Evolutionary conservation across 2,888 invertebrate species (phyloP).

Genomic region (Cyaniris semiargus): DNA sequence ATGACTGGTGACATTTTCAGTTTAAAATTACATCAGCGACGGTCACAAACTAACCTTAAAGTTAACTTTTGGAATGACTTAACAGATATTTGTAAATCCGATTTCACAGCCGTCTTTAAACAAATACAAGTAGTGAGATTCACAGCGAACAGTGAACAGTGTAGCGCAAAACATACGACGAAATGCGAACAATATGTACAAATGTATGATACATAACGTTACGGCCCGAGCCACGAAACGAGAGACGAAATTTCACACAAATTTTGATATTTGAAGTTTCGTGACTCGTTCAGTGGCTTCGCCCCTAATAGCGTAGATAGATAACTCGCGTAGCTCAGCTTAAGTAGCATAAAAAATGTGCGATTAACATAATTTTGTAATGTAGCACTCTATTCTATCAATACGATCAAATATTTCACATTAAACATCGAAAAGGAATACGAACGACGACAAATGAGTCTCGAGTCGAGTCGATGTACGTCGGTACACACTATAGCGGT

Average conservation of each 20-base stretch:
- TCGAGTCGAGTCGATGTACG: constrained; percentile 38
- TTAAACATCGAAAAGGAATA: constrained; percentile 2
- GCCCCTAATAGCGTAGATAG: too few relatives aligned
- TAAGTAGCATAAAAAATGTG: neutral
- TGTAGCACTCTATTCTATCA: neutral
- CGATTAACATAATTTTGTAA: neutral
- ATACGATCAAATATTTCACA: neutral
- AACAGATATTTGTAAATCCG: constrained; percentile 28
- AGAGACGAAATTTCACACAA: neutral
- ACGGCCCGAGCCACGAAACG: neutral
- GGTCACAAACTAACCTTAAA: constrained; percentile 12
- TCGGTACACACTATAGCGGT: constrained; percentile 50
- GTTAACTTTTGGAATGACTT: constrained; percentile 14
- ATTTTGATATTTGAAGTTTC: neutral
- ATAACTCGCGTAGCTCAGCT: neutral
- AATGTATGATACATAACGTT: constrained; percentile 12
- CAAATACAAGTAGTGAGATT: constrained; percentile 27
- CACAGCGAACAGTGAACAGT: neutral
- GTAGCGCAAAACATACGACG: neutral
- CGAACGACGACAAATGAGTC: neutral
- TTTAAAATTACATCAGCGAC: neutral
- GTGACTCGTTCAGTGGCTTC: neutral
- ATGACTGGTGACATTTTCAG: constrained; percentile 26
- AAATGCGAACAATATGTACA: constrained; percentile 11
- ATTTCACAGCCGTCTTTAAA: constrained; percentile 27